These are phyloP conservation scores for Amiota mariae DNA, from an alignment of 2,888 invertebrate genomes.

Conservation along the genomic window DNA sequence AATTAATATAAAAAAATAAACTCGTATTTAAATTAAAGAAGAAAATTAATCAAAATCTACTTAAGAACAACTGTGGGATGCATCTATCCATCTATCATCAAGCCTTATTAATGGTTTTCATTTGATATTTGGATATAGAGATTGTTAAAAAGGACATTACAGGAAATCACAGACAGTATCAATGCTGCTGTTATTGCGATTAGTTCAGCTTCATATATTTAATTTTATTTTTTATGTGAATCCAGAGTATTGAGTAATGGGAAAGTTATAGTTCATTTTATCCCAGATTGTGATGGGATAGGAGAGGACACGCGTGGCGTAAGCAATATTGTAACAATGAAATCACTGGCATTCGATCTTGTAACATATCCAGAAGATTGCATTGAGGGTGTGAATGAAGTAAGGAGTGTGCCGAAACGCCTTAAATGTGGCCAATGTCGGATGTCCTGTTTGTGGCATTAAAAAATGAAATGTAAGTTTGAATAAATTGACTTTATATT, in stretches of 20 bases:
- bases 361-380: background rate
- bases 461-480: background rate
- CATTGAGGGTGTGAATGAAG: background rate
- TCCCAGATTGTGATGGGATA: background rate
- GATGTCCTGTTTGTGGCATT: conserved; percentile 18
- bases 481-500: no score
- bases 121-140: background rate
- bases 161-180: background rate
- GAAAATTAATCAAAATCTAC: background rate
- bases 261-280: background rate
- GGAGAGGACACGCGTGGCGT: background rate
- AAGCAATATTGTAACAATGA: conserved; percentile 21
- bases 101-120: conserved; percentile 14
- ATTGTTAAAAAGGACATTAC: conserved; percentile 1
- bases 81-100: background rate
- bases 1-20: background rate
- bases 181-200: conserved; percentile 3
- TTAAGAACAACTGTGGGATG: background rate
- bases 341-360: conserved; percentile 22
- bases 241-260: background rate
- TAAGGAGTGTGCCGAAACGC: conserved; percentile 3
- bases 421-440: conserved; percentile 13
- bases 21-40: background rate
- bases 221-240: background rate
- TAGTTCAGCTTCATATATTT: conserved; percentile 25